Base-by-base conservation (phyloP, 2,113 vertebrate species). In the Numenius arquata region DNA sequence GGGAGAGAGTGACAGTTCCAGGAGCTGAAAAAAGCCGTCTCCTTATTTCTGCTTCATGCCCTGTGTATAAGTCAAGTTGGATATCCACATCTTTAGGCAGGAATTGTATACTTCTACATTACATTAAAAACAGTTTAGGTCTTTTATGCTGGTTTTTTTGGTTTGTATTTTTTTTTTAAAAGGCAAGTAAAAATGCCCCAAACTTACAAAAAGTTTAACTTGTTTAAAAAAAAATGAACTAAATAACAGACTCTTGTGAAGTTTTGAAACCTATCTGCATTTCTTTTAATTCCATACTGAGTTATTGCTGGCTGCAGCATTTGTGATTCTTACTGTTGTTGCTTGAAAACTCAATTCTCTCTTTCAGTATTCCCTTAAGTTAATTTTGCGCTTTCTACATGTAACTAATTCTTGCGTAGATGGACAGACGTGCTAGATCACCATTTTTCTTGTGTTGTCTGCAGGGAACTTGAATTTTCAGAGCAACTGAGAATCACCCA, bases 401-500 rank as follows among this genome's bases (percentile, higher is more conserved):
- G 36, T 70, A 43, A 29, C 73, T 82, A 20, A 89, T 83, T 75
- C 53, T 61, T 18, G 29, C n/a, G 72, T 50, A 48, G 58, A 23
- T 91, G 80, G 40, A 7, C 14, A 15, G 50, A 32, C 30, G 11
- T 95, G 72, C 81, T 82, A 55, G 21, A 62, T 82, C 73, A 67
- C 81, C 30, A 15, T 29, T 68, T 84, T 5, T 61, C 19, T 80
- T 89, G 20, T 95, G 41, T 48, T 89, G 26, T 91, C 76, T 90
- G 45, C 94, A 99, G 99, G 96, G 98, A 99, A 67, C 98, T 99
- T 77, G 97, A 98, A 26, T 99, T 99, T 98, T 97, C 99, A 26
- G 98, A 99, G 93, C 99, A 99, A 55, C 40, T 99, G 89, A 98
- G 95, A 88, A 99, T 99, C 95, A 99, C 99, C 8, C 99, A 99